These are phyloP conservation scores for Acrossocheilus wenchowensis DNA, from an alignment of 2,797 vertebrate species.

Conservation along the genomic window DNA sequence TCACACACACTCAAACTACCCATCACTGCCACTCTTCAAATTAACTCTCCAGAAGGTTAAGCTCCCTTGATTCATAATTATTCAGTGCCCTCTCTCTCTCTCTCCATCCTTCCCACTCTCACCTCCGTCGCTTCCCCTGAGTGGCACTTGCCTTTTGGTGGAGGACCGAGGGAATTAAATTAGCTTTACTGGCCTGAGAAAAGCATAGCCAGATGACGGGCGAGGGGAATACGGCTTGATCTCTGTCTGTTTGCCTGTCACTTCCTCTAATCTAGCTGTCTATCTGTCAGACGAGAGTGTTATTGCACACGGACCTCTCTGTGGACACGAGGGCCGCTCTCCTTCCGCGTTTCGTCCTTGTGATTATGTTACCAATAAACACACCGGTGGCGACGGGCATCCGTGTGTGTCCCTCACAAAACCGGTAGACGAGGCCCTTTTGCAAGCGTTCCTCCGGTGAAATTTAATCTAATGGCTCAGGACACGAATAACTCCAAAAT, in stretches of 20 bases:
- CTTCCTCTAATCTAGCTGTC: constrained; percentile 83
- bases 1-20: constrained; percentile 48
- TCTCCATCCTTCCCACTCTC: constrained; percentile 23
- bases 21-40: constrained; percentile 77
- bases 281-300: constrained; percentile 72
- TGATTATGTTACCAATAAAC: constrained; percentile 52
- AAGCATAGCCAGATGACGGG: constrained; percentile 76
- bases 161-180: constrained; percentile 81
- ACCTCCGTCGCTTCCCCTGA: constrained; percentile 72
- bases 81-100: constrained; percentile 72
- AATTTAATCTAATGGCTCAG: constrained; percentile 34
- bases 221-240: constrained; percentile 79
- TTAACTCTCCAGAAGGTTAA: constrained; percentile 86
- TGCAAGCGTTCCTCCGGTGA: neutral
- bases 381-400: neutral
- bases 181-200: constrained; percentile 81
- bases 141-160: constrained; percentile 79
- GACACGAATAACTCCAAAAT: constrained; percentile 13
- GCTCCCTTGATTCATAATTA: constrained; percentile 84
- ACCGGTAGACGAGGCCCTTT: neutral
- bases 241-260: constrained; percentile 82
- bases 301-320: constrained; percentile 71
- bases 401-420: neutral
- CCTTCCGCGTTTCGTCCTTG: constrained; percentile 35
- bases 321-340: constrained; percentile 23